Conservation (phyloP, 2,113 vertebrate genomes). For the Oxyruncus cristatus region DNA sequence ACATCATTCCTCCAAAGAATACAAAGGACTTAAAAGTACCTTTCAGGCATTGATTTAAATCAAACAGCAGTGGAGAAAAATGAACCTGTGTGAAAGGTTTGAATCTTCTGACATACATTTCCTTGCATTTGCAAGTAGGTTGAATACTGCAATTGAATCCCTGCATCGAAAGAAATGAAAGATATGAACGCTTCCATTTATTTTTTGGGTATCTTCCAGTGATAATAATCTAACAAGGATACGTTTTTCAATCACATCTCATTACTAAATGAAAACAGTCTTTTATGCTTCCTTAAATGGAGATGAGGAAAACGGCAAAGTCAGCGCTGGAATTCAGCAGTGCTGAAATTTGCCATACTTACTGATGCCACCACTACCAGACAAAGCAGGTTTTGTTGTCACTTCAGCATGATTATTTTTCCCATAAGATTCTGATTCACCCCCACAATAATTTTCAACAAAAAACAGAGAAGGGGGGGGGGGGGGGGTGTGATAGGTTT, state of each 20-base stretch:
- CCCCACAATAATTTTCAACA: neutral
- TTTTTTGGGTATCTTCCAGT: neutral
- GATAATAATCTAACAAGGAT: neutral
- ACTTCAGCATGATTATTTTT: neutral
- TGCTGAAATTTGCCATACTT: neutral
- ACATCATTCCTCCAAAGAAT: constrained; percentile 38
- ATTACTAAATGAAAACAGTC: constrained; percentile 9
- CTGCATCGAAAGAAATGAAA: neutral
- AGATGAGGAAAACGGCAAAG: neutral
- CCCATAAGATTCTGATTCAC: neutral
- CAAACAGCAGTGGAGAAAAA: neutral
- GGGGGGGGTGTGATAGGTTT: no score
- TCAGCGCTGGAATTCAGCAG: neutral
- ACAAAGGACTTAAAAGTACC: constrained; percentile 45
- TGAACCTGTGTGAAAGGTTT: neutral
- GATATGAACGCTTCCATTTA: neutral
- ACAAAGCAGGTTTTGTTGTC: neutral
- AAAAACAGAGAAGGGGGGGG: neutral
- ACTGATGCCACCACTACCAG: neutral
- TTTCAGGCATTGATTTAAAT: constrained; percentile 30
- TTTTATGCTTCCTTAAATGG: neutral
- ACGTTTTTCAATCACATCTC: neutral
- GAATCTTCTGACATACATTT: constrained; percentile 29
- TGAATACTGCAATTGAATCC: neutral
- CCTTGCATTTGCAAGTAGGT: neutral